Conservation (phyloP, 2,113 vertebrate species). For the Sporophila hypoxantha region DNA sequence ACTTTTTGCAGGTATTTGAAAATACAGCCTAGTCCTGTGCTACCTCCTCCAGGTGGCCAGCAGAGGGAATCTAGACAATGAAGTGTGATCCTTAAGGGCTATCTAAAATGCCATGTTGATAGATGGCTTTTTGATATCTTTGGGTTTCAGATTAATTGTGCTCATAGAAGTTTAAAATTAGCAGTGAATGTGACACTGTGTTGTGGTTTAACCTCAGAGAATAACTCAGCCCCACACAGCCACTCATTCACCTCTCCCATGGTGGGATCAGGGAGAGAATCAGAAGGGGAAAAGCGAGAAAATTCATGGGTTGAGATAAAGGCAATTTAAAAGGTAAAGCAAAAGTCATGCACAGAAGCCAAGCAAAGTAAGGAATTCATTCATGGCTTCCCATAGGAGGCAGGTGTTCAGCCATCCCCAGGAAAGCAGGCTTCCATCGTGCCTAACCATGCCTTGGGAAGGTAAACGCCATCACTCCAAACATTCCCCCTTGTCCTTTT, state of each 20-base stretch:
- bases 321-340: not conserved
- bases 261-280: not conserved
- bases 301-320: not conserved
- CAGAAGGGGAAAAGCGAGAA: not conserved
- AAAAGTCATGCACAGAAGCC: not conserved
- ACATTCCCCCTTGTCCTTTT: not conserved
- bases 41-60: not conserved
- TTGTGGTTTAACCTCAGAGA: not conserved
- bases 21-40: not conserved
- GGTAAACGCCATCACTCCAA: not conserved
- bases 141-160: not conserved
- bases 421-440: not conserved
- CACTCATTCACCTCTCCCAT: rapidly evolving
- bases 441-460: not conserved
- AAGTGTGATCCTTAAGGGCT: not conserved
- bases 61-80: not conserved
- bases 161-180: not conserved
- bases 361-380: not conserved
- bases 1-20: not conserved
- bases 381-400: not conserved
- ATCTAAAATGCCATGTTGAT: not conserved
- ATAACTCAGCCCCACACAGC: not conserved
- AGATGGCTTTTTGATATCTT: not conserved
- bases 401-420: not conserved
- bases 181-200: not conserved